A percentile compares a stretch with the other conserved stretches of the same genome.
phyloP scores from a whole-genome alignment of 2,113 vertebrate species.

The Opisthocomus hoazin region DNA sequence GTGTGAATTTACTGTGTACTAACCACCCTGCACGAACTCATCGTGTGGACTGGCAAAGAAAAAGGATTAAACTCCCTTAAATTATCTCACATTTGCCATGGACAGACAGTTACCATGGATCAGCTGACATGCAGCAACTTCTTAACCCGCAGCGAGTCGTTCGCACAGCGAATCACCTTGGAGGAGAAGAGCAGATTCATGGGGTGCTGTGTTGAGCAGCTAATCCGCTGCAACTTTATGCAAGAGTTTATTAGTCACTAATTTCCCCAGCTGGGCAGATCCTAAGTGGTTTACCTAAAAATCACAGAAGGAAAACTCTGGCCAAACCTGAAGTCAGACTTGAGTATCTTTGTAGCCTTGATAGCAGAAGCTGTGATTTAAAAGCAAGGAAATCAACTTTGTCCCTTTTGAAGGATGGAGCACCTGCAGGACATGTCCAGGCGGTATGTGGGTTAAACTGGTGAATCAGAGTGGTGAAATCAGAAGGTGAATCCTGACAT shows the following conservation, averaged over 20 bases:
- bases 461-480: background rate
- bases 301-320: background rate
- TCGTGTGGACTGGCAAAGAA: constrained; percentile 35
- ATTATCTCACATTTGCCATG: constrained; percentile 52
- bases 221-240: background rate
- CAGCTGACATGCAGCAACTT: constrained; percentile 14
- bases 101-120: constrained; percentile 27
- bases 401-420: background rate
- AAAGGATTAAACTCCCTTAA: constrained; percentile 53
- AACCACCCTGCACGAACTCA: constrained; percentile 12
- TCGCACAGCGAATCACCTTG: rapidly evolving
- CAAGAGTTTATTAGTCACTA: background rate
- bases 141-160: background rate
- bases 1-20: constrained; percentile 52
- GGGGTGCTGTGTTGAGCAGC: background rate
- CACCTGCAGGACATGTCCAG: background rate
- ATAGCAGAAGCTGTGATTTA: background rate
- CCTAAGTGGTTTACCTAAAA: background rate
- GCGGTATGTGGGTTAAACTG: background rate
- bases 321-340: background rate
- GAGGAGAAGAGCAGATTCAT: background rate
- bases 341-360: background rate
- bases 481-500: background rate
- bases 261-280: background rate
- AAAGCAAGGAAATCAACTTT: background rate